Percentiles rank a stretch among this genome's conserved stretches.
Evolutionary conservation across 2,888 invertebrate genomes (phyloP).

Genomic region (Mycalesis mineus): DNA sequence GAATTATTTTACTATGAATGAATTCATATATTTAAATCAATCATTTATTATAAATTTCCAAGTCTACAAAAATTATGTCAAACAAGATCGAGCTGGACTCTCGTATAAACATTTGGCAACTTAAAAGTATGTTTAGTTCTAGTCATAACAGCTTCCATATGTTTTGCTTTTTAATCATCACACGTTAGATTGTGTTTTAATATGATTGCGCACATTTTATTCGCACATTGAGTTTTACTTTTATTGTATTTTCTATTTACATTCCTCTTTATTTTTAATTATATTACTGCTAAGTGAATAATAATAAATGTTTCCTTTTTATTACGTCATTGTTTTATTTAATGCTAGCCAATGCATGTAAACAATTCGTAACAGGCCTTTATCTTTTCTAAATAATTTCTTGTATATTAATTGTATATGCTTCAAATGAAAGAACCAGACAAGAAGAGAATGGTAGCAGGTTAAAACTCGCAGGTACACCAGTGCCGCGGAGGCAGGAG

Average conservation of each 20-base stretch:
- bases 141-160: conserved; percentile 63
- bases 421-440: no score
- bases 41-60: no score
- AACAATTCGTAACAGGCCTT: no score
- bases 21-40: no score
- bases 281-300: conserved; percentile 25
- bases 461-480: no score
- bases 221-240: conserved; percentile 42
- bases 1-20: no score
- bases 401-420: no score
- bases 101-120: conserved; percentile 37
- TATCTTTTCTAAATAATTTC: no score
- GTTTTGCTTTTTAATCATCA: conserved; percentile 42
- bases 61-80: no score
- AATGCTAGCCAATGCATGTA: no score
- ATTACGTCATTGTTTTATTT: conserved; percentile 23
- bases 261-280: conserved; percentile 45
- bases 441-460: no score
- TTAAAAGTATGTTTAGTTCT: conserved; percentile 47
- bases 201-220: conserved; percentile 41
- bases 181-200: conserved; percentile 34
- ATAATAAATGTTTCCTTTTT: conserved; percentile 49
- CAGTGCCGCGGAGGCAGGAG: no score
- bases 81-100: not conserved
- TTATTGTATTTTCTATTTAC: conserved; percentile 41